Conservation (phyloP, 2,113 vertebrate genomes). For the Hydrochoerus hydrochaeris region DNA sequence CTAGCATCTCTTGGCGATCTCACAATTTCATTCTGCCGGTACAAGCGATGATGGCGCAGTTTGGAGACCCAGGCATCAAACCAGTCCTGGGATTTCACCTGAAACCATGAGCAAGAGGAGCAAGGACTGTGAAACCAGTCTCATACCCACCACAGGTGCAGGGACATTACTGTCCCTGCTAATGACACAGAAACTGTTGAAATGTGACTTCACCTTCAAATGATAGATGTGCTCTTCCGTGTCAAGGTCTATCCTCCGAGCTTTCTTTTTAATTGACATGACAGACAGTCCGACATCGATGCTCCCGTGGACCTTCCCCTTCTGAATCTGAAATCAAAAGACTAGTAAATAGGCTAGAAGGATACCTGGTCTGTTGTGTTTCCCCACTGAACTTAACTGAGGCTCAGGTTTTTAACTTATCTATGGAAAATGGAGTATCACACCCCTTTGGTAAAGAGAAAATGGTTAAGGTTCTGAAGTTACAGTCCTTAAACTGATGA, state of each 20-base stretch:
- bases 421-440: conserved; percentile 12
- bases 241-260: conserved; percentile 97
- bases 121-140: neutral
- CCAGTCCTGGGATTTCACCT: conserved; percentile 99
- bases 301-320: conserved; percentile 98
- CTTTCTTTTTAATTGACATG: conserved; percentile 99
- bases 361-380: neutral
- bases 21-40: conserved; percentile 99
- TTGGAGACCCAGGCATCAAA: conserved; percentile 98
- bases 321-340: conserved; percentile 93
- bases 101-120: neutral
- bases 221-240: conserved; percentile 99
- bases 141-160: neutral
- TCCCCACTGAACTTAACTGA: conserved; percentile 32
- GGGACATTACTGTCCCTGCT: neutral
- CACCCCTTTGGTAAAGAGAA: neutral
- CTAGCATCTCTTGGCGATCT: conserved; percentile 96
- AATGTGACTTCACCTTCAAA: conserved; percentile 91
- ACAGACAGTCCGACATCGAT: conserved; percentile 98
- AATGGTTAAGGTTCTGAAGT: neutral
- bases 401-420: conserved; percentile 19
- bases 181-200: neutral
- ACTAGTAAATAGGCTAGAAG: conserved; percentile 40
- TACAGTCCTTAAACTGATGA: neutral
- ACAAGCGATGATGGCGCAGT: conserved; percentile 95